A percentile compares a stretch with the other conserved stretches of the same genome.
Conservation (phyloP, 2,113 vertebrate genomes). For the Ptilonorhynchus violaceus region DNA sequence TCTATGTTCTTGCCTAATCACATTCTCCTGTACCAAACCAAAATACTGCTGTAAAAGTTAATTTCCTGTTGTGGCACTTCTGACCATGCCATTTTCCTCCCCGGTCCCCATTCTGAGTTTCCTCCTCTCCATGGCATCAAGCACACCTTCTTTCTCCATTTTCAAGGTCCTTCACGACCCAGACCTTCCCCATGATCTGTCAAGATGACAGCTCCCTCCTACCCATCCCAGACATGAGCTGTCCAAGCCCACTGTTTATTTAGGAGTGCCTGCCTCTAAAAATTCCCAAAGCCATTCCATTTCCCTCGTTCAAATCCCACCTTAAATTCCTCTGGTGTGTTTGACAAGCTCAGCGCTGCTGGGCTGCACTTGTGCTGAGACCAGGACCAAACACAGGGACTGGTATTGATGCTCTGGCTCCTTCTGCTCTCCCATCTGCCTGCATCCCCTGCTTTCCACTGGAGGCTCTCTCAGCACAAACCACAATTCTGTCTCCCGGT, state of each 20-base stretch:
- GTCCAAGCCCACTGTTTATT: neutral
- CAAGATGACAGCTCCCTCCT: neutral
- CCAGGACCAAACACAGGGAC: neutral
- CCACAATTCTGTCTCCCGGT: neutral
- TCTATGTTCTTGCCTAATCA: neutral
- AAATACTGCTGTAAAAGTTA: neutral
- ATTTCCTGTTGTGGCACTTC: neutral
- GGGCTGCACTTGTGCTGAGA: neutral
- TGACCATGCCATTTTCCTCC: neutral
- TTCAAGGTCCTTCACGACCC: neutral
- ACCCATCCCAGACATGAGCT: rapidly evolving
- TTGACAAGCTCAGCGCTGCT: rapidly evolving
- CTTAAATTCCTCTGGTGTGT: neutral
- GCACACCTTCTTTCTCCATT: neutral
- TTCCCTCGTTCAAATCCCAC: neutral
- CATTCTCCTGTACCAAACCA: neutral
- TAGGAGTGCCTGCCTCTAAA: neutral
- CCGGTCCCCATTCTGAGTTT: neutral
- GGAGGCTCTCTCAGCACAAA: neutral
- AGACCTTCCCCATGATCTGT: neutral
- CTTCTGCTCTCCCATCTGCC: neutral
- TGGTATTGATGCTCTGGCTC: rapidly evolving
- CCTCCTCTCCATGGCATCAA: neutral
- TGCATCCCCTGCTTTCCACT: neutral
- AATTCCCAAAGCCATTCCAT: neutral